A percentile compares a stretch with the other conserved stretches of the same genome.
Conservation (phyloP, 2,888 invertebrate species). For the Orthosia gracilis region DNA sequence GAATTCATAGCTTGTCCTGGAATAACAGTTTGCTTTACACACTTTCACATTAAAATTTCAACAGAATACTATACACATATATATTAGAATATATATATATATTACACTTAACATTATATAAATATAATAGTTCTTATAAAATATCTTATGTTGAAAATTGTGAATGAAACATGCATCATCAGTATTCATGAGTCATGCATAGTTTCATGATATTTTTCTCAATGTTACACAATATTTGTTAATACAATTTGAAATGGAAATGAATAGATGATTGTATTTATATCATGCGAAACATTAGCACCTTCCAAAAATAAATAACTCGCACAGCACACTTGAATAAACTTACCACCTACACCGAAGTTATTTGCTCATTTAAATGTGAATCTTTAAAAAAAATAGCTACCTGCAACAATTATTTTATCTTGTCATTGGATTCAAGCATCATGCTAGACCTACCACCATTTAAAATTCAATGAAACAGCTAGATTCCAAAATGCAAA, state of each 20-base stretch:
- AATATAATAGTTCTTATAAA: too few relatives aligned
- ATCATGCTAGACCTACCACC: conserved; percentile 59
- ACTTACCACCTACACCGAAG: conserved; percentile 37
- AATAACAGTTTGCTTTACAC: too few relatives aligned
- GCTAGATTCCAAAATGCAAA: conserved; percentile 13
- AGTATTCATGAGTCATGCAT: background rate
- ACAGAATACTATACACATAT: too few relatives aligned
- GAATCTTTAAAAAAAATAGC: background rate
- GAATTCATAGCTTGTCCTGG: too few relatives aligned
- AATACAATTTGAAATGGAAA: conserved; percentile 13
- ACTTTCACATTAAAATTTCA: too few relatives aligned
- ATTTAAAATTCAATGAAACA: conserved; percentile 42
- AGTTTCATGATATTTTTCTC: background rate
- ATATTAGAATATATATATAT: too few relatives aligned
- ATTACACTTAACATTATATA: too few relatives aligned
- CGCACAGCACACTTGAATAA: conserved; percentile 18
- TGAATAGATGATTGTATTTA: conserved; percentile 12
- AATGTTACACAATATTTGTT: conserved; percentile 42
- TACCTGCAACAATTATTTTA: background rate
- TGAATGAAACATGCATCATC: conserved; percentile 17
- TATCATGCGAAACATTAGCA: conserved; percentile 43
- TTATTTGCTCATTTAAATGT: background rate
- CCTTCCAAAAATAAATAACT: conserved; percentile 5
- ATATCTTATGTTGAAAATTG: background rate
- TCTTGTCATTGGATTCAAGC: conserved; percentile 12